A percentile compares a stretch with the other conserved stretches of the same genome.
Conservation (phyloP, 2,113 vertebrate genomes). For the Ciconia stormi region DNA sequence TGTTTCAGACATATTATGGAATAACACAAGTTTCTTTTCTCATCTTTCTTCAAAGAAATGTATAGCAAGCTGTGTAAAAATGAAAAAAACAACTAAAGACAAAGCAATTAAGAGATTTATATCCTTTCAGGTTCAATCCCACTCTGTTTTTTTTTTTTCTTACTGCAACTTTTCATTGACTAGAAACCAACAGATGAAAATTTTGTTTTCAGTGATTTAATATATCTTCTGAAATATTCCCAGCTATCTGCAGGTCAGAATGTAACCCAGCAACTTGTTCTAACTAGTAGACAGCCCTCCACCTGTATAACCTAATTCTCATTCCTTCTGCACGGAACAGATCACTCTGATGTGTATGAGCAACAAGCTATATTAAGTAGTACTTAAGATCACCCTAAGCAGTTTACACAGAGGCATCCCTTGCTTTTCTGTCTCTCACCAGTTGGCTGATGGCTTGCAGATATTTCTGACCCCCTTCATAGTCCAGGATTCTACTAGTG, state of each 20-base stretch:
- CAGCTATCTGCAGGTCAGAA: background rate
- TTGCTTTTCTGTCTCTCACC: background rate
- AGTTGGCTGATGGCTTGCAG: background rate
- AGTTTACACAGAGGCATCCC: background rate
- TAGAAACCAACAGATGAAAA: background rate
- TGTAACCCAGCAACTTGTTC: background rate
- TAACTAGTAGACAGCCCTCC: background rate
- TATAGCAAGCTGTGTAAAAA: background rate
- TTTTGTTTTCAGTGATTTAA: background rate
- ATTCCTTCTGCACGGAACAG: background rate
- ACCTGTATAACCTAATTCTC: background rate
- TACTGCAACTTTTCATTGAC: background rate
- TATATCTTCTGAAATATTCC: background rate
- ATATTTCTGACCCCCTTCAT: background rate
- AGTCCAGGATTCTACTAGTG: background rate
- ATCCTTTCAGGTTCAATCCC: background rate
- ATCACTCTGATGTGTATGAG: background rate
- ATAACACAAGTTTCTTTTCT: background rate
- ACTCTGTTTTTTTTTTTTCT: background rate
- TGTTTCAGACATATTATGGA: background rate
- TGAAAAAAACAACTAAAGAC: background rate
- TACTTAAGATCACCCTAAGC: conserved; percentile 30
- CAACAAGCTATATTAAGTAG: background rate
- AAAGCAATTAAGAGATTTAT: background rate
- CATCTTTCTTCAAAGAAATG: background rate